These are phyloP conservation scores for Tinamus guttatus DNA, from an alignment of 2,113 vertebrate species.

Conservation along the genomic window DNA sequence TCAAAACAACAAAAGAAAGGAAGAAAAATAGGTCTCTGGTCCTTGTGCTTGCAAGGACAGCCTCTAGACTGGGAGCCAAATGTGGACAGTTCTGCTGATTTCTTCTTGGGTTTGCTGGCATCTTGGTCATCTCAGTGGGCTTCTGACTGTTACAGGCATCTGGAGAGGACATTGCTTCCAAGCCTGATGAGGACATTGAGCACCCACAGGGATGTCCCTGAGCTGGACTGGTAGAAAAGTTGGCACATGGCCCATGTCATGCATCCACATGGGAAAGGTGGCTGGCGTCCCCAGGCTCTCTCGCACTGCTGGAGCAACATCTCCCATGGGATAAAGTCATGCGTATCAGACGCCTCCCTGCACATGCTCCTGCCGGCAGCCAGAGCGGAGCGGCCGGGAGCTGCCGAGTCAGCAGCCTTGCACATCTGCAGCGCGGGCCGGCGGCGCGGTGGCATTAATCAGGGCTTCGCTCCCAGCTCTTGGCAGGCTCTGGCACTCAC, in stretches of 20 bases:
- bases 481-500: neutral
- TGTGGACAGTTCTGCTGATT: neutral
- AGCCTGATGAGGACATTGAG: no score
- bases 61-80: accelerated
- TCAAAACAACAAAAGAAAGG: no score
- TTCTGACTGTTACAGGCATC: neutral
- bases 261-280: no score
- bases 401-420: conserved; percentile 48
- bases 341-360: no score
- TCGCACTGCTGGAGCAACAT: neutral
- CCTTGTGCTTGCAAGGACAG: neutral
- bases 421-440: conserved; percentile 45
- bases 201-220: neutral
- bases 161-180: accelerated
- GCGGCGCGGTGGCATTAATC: conserved; percentile 34
- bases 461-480: neutral
- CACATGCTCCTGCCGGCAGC: accelerated
- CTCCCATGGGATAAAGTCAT: accelerated
- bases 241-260: neutral
- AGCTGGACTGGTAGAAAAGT: neutral
- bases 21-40: neutral
- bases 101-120: neutral
- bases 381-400: neutral
- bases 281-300: neutral
- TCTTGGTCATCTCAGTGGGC: neutral